These are phyloP conservation scores for Lepisosteus oculatus DNA, from an alignment of 2,113 vertebrate species.

Conservation along the genomic window DNA sequence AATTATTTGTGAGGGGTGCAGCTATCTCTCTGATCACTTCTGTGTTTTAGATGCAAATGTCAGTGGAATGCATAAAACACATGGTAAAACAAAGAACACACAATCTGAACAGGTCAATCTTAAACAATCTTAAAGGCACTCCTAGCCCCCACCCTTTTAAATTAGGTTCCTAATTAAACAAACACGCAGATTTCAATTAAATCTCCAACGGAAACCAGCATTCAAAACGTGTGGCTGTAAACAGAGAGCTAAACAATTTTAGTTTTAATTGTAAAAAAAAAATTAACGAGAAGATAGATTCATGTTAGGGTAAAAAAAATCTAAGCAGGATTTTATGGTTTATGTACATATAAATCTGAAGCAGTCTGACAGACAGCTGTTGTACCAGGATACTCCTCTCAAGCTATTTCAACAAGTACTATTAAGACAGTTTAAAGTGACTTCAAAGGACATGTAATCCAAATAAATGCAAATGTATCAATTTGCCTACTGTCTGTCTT, in stretches of 20 bases:
- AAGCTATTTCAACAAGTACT: constrained; percentile 21
- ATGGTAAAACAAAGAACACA: too few relatives aligned
- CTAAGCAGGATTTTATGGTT: constrained; percentile 24
- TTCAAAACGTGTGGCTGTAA: constrained; percentile 31
- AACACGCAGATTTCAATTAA: too few relatives aligned
- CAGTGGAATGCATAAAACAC: too few relatives aligned
- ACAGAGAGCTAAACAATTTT: constrained; percentile 13
- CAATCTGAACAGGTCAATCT: too few relatives aligned
- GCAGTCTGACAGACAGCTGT: constrained; percentile 4
- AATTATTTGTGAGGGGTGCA: too few relatives aligned
- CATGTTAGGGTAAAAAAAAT: constrained; percentile 17
- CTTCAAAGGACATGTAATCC: constrained; percentile 32
- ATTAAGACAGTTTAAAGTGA: constrained; percentile 34
- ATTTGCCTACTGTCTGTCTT: constrained; percentile 34
- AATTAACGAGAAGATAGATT: constrained; percentile 17
- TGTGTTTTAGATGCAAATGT: too few relatives aligned
- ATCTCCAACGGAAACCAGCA: background rate
- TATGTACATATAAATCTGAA: constrained; percentile 36
- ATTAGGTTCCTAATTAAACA: too few relatives aligned
- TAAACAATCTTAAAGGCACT: too few relatives aligned
- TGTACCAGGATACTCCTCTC: constrained; percentile 12
- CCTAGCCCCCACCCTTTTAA: too few relatives aligned
- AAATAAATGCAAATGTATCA: constrained; percentile 19
- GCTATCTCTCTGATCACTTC: too few relatives aligned
- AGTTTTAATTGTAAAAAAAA: constrained; percentile 24